These are phyloP conservation scores for Apostichopus japonicus DNA, from an alignment of 35 echinoderm and acorn worm genomes.

Conservation along the genomic window DNA sequence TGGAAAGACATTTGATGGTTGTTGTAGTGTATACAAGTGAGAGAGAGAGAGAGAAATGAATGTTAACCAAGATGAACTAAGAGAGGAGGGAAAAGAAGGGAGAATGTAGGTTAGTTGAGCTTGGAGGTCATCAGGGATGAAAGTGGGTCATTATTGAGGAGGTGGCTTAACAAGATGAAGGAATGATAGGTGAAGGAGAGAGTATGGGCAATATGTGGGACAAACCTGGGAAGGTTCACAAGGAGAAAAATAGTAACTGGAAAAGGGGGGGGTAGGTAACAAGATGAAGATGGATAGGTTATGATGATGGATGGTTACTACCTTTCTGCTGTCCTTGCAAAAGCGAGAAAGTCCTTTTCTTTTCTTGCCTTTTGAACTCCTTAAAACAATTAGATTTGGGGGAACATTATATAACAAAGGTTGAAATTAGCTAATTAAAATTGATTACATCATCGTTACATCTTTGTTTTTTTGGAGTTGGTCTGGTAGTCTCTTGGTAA, in stretches of 20 bases:
- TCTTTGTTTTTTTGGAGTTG: too few relatives aligned
- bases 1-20: slow-evolving; percentile 43
- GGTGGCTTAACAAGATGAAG: slow-evolving; percentile 31
- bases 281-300: neutral
- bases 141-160: slow-evolving; percentile 43
- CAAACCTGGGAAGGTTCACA: slow-evolving; percentile 2
- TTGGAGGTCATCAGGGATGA: slow-evolving; percentile 33
- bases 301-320: neutral
- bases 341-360: too few relatives aligned
- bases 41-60: neutral
- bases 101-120: slow-evolving; percentile 51
- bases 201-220: neutral
- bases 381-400: neutral
- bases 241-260: neutral
- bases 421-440: too few relatives aligned
- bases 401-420: too few relatives aligned
- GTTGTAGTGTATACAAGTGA: neutral
- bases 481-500: too few relatives aligned
- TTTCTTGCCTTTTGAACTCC: too few relatives aligned
- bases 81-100: neutral
- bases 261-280: neutral
- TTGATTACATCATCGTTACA: too few relatives aligned
- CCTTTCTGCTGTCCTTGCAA: too few relatives aligned
- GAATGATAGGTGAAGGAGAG: neutral
- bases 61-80: neutral